These are phyloP conservation scores for Trachelus troglodyta DNA, from an alignment of 2,888 invertebrate species.

Conservation along the genomic window DNA sequence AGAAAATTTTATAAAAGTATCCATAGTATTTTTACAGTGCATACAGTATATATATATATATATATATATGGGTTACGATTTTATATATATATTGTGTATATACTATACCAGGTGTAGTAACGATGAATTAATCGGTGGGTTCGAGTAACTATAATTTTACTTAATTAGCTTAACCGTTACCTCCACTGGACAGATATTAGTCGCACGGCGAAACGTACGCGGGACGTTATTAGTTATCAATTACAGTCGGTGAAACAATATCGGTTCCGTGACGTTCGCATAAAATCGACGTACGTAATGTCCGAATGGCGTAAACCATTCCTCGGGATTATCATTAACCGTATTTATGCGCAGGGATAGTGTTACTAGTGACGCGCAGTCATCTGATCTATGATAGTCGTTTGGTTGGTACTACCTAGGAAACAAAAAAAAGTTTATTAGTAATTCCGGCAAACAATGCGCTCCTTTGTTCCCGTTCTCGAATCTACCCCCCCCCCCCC, in stretches of 20 bases:
- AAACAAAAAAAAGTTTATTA: background rate
- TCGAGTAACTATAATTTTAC: conserved; percentile 73
- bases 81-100: background rate
- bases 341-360: background rate
- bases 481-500: too few relatives aligned
- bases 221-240: background rate
- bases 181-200: background rate
- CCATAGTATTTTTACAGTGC: background rate
- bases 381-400: background rate
- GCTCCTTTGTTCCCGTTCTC: too few relatives aligned
- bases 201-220: background rate
- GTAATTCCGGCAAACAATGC: background rate
- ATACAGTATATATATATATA: background rate
- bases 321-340: background rate
- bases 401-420: background rate
- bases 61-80: too few relatives aligned
- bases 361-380: background rate
- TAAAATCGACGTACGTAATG: background rate
- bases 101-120: conserved; percentile 8
- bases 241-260: background rate
- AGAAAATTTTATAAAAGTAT: background rate
- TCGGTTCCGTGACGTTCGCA: background rate
- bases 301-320: background rate
- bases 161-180: conserved; percentile 51
- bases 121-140: conserved; percentile 44